Evolutionary conservation across 2,797 vertebrate genomes (phyloP).

Genomic region (Triplophysa bombifrons): DNA sequence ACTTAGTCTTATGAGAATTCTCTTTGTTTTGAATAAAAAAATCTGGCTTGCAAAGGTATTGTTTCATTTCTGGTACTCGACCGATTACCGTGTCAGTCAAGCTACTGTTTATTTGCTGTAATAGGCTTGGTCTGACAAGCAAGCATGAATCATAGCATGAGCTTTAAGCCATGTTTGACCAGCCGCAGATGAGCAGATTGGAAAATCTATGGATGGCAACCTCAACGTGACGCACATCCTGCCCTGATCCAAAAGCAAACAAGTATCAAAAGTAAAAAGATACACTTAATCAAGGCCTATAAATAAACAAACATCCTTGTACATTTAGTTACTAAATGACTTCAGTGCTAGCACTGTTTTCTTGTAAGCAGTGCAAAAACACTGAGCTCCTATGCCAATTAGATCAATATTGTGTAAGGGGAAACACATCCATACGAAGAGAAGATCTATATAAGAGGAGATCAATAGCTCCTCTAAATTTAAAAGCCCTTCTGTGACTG

Average conservation of each 20-base stretch:
- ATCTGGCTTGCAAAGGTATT: conserved; percentile 21
- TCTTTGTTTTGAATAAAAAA: not conserved
- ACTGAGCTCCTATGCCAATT: conserved; percentile 45
- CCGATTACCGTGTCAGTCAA: conserved; percentile 25
- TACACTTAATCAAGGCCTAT: conserved; percentile 16
- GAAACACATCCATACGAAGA: conserved; percentile 47
- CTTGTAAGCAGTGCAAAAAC: conserved; percentile 42
- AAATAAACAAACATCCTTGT: conserved; percentile 17
- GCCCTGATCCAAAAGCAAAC: not conserved
- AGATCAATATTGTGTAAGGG: conserved; percentile 53
- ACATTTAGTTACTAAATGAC: conserved; percentile 23
- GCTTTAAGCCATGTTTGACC: conserved; percentile 27
- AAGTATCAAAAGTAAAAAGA: conserved; percentile 10
- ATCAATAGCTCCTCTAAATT: conserved; percentile 43
- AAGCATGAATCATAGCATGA: conserved; percentile 25
- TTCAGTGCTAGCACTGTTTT: conserved; percentile 37
- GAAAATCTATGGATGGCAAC: conserved; percentile 31
- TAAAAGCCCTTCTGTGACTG: conserved; percentile 22
- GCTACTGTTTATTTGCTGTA: conserved; percentile 46
- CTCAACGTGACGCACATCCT: conserved; percentile 2
- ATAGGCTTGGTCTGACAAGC: conserved; percentile 24
- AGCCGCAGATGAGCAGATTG: conserved; percentile 26
- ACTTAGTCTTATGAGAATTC: not conserved
- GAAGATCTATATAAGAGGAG: conserved; percentile 44
- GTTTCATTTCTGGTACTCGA: conserved; percentile 12